Evolutionary conservation across 2,888 invertebrate species (phyloP), one percentile per base, ranked within the genome.

Genomic region (Dichetophora obliterata): DNA sequence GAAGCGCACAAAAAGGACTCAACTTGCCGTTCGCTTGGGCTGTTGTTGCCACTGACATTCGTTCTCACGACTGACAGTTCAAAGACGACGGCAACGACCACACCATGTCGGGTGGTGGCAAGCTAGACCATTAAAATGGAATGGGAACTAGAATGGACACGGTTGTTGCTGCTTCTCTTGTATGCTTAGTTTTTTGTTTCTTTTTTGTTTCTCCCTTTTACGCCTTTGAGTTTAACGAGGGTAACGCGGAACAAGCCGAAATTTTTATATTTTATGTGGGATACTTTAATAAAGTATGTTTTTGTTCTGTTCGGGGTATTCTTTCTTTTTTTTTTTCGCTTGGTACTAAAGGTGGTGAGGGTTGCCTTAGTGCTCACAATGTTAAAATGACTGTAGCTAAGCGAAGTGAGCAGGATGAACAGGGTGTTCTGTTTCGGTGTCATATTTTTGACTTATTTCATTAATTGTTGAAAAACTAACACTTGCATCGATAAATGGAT

Each of bases 221-320:
- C 52, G 70, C 34, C 54, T 31, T 70, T 70, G 70, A 54, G 31
- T 31, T 70, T 54, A 34, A 70, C 19, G 66, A 37, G 70, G 54
- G 70, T 54, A 70, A 70, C 70, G 54, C 57, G 54, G 22, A 31
- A 54, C n/a, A 52, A 31, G 54, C 24, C 52, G 52, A 52, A 70
- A 70, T 54, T 34, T 70, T 70, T 68, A 68, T 68, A 68, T 68
- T 68, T 68, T 68, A 68, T 68, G 66, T 68, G 66, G 24, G 24
- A 68, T 43, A 43, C 27, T 22, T 48, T 43, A 27, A 27, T 59
- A 59, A 59, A 24, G 24, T 27, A 27, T 59, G 27, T 59, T 59
- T 59, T 59, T 27, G 59, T 54, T 6, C 22, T 19, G 16, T 22
- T 6, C 2, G 37, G 19, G 22, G 22, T 68, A 34, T 14, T n/a